Evolutionary conservation across 2,113 vertebrate species (phyloP), one percentile per base, ranked within the genome.

Genomic region (Poecilia latipinna): DNA sequence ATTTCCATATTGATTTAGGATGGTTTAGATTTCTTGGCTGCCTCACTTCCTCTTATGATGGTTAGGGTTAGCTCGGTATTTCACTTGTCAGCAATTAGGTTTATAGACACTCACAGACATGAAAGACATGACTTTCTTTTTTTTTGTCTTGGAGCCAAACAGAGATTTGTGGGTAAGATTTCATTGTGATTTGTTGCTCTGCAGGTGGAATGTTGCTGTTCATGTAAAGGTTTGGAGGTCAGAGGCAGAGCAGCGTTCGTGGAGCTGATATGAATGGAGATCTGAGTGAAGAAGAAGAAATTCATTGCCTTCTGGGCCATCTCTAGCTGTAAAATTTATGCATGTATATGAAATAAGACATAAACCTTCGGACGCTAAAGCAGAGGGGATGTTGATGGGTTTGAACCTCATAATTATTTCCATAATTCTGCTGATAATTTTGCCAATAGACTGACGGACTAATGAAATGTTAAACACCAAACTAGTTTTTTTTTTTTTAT

Each of bases 331-430:
- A 65, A 74, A 65, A 57, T 74, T 11, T 35, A 74, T 19, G 10
- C 32, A 28, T 33, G 19, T 65, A 12, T 31, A 51, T 35, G 13
- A 65, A 65, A n/a, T 42, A 51, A 51, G 33, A 48, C 61, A 26
- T 51, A 65, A 73, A 65, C 42, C 35, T 75, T 31, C 28, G 61
- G 73, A 12, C 42, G 4, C 12, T 31, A 24, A 73, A 54, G 44
- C 68, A 71, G 48, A 19, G 4, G 7, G 0, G 39, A 22, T 26
- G 54, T 71, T 62, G 13, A n/a, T 31, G 33, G 28, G 42, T 3
- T n/a, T 35, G 62, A 13, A 26, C 13, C 24, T 35, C 17, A 33
- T 65, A 7, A 65, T 74, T 48, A 61, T 37, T 37, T 57, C 29
- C 10, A 10, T 64, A 39, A 37, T 62, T 67, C 28, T 2, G 22